phyloP scores from a whole-genome alignment of 1,140 invertebrate genomes.

The Pseudomyrmex gracilis region DNA sequence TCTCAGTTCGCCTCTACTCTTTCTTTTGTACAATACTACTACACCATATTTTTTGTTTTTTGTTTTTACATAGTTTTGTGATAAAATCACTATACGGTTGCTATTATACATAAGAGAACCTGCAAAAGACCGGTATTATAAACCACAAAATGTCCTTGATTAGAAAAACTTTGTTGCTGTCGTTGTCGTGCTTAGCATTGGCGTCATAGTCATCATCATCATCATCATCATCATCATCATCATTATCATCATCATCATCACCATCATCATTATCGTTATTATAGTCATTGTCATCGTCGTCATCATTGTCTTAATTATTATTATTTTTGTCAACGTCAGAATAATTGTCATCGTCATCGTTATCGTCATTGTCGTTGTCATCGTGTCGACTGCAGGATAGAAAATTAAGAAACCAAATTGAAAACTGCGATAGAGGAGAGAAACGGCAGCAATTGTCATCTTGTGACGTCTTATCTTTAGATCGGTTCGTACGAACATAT shows the following conservation, averaged over 20 bases:
- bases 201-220: constrained; percentile 14
- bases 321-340: constrained; percentile 6
- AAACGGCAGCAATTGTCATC: constrained; percentile 72
- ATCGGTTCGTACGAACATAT: constrained; percentile 68
- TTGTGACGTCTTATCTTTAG: constrained; percentile 69
- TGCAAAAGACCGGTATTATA: constrained; percentile 81
- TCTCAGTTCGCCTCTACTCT: constrained; percentile 44
- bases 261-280: constrained; percentile 17
- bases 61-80: constrained; percentile 60
- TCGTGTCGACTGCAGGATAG: constrained; percentile 65
- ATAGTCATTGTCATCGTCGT: constrained; percentile 35
- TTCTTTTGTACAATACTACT: constrained; percentile 72
- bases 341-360: background rate
- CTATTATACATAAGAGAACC: constrained; percentile 83
- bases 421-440: constrained; percentile 70
- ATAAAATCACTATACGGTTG: constrained; percentile 72
- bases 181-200: constrained; percentile 32
- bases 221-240: constrained; percentile 20
- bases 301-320: background rate
- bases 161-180: constrained; percentile 71
- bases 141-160: constrained; percentile 74
- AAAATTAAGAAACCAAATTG: constrained; percentile 78
- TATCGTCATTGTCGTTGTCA: constrained; percentile 35
- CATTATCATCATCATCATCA: constrained; percentile 17
- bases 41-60: constrained; percentile 56